phyloP scores from a whole-genome alignment of 2,113 vertebrate genomes.

The Dipodomys merriami region DNA sequence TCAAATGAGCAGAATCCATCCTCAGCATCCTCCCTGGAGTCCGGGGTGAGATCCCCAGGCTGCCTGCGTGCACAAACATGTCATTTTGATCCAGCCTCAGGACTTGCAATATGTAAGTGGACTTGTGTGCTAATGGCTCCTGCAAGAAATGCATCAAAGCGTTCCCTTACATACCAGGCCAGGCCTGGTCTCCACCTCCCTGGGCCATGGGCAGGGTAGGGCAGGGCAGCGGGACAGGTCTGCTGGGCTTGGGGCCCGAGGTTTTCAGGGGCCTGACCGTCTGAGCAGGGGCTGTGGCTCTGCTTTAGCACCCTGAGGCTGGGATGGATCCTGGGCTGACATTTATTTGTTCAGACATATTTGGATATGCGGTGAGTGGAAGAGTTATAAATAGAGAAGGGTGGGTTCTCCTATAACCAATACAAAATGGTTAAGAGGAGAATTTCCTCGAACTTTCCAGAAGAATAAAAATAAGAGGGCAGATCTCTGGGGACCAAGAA shows the following conservation, averaged over 20 bases:
- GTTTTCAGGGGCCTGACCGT: fast-evolving
- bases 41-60: background rate
- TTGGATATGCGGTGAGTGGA: background rate
- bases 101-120: fast-evolving
- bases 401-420: constrained; percentile 48
- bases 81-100: fast-evolving
- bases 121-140: background rate
- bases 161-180: background rate
- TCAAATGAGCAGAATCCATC: constrained; percentile 14
- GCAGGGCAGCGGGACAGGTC: too few relatives aligned
- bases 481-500: background rate
- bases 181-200: background rate
- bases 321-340: background rate
- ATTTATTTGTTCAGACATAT: background rate
- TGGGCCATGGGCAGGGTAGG: fast-evolving
- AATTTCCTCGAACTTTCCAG: constrained; percentile 45
- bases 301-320: background rate
- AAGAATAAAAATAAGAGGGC: background rate
- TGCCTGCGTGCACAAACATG: background rate
- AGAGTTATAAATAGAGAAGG: constrained; percentile 36
- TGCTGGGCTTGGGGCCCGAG: fast-evolving
- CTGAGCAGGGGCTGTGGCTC: fast-evolving
- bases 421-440: constrained; percentile 5
- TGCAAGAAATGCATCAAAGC: background rate
- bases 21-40: fast-evolving